Evolutionary conservation across 1,140 invertebrate species (phyloP).

Genomic region (Diprion similis): DNA sequence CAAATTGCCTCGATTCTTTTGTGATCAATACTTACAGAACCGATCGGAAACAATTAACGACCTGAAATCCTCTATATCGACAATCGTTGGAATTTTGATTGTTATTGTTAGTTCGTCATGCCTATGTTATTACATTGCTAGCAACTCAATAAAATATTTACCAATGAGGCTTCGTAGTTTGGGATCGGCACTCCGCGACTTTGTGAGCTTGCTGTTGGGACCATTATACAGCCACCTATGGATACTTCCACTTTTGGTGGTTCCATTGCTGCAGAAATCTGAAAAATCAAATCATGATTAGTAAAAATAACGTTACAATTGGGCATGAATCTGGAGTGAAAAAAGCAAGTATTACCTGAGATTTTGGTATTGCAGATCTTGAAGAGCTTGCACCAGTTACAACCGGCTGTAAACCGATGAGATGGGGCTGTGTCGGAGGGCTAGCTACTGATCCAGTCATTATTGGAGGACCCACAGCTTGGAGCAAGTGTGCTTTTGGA

Average conservation of each 20-base stretch:
- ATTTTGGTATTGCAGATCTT: constrained; percentile 46
- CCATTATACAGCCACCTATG: constrained; percentile 65
- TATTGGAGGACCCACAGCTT: constrained; percentile 57
- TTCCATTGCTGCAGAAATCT: constrained; percentile 58
- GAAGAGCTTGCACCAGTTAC: constrained; percentile 49
- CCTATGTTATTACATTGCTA: constrained; percentile 12
- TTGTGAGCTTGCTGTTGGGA: constrained; percentile 67
- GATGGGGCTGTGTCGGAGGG: constrained; percentile 64
- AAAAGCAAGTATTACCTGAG: constrained; percentile 40
- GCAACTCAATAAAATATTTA: constrained; percentile 60
- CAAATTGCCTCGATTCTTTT: too few relatives aligned
- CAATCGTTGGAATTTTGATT: background rate
- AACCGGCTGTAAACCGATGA: constrained; percentile 45
- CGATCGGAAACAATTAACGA: too few relatives aligned
- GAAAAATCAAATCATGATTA: constrained; percentile 18
- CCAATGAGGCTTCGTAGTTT: constrained; percentile 72
- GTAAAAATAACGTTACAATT: background rate
- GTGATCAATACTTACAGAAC: too few relatives aligned
- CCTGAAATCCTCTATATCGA: too few relatives aligned
- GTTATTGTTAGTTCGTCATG: background rate
- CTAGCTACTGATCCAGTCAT: constrained; percentile 64
- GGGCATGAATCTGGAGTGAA: background rate
- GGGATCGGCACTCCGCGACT: constrained; percentile 64
- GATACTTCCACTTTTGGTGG: constrained; percentile 66
- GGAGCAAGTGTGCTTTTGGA: constrained; percentile 60